Conservation (phyloP, 2,888 invertebrate species). For the Nipponacmea schrenckii region DNA sequence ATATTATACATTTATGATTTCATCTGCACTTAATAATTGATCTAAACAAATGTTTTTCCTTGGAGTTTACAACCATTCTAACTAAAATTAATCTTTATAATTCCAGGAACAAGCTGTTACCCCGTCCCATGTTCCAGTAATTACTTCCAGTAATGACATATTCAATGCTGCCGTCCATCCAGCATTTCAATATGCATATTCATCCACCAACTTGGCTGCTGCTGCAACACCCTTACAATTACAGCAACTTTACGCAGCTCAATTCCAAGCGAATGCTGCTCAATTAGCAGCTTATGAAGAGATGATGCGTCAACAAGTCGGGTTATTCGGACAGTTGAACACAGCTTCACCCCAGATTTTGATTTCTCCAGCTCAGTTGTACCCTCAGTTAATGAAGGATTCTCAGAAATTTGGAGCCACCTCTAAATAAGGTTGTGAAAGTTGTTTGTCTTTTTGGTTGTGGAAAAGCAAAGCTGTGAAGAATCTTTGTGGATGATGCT, state of each 20-base stretch:
- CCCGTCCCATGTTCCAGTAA: no score
- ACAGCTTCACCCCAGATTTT: constrained; percentile 5
- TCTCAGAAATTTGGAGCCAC: constrained; percentile 21
- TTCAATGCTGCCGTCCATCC: constrained; percentile 34
- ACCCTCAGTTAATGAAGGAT: constrained; percentile 21
- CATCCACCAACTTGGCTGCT: constrained; percentile 22
- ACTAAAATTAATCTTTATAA: no score
- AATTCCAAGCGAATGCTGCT: constrained; percentile 32
- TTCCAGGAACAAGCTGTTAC: no score
- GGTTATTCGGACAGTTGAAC: constrained; percentile 6
- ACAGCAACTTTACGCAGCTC: constrained; percentile 35
- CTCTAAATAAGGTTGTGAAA: no score
- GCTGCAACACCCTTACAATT: constrained; percentile 32
- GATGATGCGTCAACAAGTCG: constrained; percentile 29
- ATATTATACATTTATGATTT: no score
- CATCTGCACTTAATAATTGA: no score
- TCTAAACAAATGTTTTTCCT: no score
- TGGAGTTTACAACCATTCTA: no score
- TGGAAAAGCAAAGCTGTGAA: no score
- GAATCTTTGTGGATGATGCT: no score
- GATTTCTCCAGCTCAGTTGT: constrained; percentile 19
- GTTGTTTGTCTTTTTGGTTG: no score
- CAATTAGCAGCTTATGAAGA: constrained; percentile 40
- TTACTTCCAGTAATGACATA: neutral
- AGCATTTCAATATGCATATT: constrained; percentile 32